Percentiles rank a stretch among this genome's conserved stretches.
Evolutionary conservation across 2,797 vertebrate genomes (phyloP).

Genomic region (Heliangelus exortis): DNA sequence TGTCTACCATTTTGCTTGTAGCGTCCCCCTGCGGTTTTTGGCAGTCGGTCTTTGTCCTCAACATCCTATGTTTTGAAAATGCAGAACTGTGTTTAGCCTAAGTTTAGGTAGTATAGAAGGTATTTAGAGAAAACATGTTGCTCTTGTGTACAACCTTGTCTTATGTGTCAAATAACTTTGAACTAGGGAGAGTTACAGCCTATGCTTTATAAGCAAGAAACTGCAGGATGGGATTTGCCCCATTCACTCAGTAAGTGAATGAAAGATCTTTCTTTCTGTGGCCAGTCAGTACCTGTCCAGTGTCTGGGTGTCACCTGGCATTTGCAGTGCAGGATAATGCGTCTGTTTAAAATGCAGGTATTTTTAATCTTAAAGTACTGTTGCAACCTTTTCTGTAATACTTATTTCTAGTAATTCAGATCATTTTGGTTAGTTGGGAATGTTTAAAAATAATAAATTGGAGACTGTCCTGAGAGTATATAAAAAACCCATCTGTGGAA

Average conservation of each 20-base stretch:
- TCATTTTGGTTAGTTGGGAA: background rate
- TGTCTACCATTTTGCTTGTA: background rate
- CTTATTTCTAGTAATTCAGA: background rate
- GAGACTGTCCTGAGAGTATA: background rate
- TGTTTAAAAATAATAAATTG: slow-evolving; percentile 34
- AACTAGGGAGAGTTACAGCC: background rate
- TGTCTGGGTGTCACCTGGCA: background rate
- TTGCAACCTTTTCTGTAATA: background rate
- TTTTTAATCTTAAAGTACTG: background rate
- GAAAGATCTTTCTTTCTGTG: background rate
- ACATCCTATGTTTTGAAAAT: background rate
- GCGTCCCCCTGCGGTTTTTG: background rate
- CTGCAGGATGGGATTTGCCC: background rate
- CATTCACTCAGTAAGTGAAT: background rate
- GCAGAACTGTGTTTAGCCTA: background rate
- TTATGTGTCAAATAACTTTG: background rate
- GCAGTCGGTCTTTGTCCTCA: background rate
- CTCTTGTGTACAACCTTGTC: background rate
- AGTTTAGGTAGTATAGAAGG: background rate
- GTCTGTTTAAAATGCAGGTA: background rate
- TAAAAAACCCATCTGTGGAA: background rate
- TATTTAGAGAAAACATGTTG: background rate
- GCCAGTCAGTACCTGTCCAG: background rate
- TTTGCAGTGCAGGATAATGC: background rate
- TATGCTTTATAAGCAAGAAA: background rate